Base-by-base conservation (phyloP, 2,113 vertebrate species). In the Scalopus aquaticus region DNA sequence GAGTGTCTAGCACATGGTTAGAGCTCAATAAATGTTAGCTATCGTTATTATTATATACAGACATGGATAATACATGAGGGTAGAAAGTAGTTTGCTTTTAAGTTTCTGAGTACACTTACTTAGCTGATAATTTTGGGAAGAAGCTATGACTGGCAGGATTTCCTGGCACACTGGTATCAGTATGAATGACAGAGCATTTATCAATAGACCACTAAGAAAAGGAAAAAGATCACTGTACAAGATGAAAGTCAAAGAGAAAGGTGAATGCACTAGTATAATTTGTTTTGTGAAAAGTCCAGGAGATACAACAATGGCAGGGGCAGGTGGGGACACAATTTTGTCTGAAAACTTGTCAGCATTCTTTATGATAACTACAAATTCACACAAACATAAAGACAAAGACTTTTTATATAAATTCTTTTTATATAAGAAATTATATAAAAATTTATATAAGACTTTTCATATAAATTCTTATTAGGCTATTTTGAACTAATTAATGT, bases 41-140 rank as follows among this genome's bases (percentile, higher is more conserved):
- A 91, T 85, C 80, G 88, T 84, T 94, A 76, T 84, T 94, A 76
- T 81, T 65, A 95, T 58, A 80, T 4, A 1, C 0, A 44, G 46
- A 88, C 37, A 93, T 74, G 90, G 95, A 93, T 94, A 92, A 97
- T 82, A 79, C 39, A 96, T 73, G 73, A 97, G 62, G 44, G 64
- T 70, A 78, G 85, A 92, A 35, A 89, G 30, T 46, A 92, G 65
- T 88, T 92, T 84, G 82, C 85, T 91, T 90, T 96, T 94, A 96
- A 60, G 72, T 85, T 67, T 92, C 85, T 91, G 56, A 88, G 74
- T 82, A 74, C 89, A 91, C 54, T 22, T 56, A 56, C 64, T 74
- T 58, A 90, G 89, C 49, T 51, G 64, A 42, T 54, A 92, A 95
- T 42, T 88, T 67, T 46, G 73, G 74, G 77, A 93, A 39, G 65